These are phyloP conservation scores for Enteromius paludinosus DNA, from an alignment of 2,797 vertebrate species.

Conservation along the genomic window DNA sequence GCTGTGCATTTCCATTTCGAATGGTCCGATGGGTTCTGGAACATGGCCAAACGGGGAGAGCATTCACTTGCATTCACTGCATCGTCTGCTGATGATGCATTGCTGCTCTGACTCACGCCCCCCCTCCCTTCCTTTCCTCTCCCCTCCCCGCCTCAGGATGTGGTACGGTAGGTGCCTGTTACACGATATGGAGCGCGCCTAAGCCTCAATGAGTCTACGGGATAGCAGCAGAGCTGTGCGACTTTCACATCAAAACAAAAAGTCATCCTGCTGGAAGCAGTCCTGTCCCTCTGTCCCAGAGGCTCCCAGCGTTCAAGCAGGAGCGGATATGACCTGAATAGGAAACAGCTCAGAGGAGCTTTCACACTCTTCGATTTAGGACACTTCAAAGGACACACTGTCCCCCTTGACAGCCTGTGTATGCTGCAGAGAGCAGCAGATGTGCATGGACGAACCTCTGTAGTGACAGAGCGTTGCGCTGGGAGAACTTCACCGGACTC, in stretches of 20 bases:
- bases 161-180: slow-evolving; percentile 87
- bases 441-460: slow-evolving; percentile 70
- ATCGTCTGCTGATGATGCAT: slow-evolving; percentile 72
- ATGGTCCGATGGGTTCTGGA: slow-evolving; percentile 64
- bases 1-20: slow-evolving; percentile 70
- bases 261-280: slow-evolving; percentile 65
- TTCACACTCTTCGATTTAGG: slow-evolving; percentile 63
- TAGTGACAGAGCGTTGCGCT: slow-evolving; percentile 57
- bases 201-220: slow-evolving; percentile 74
- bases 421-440: slow-evolving; percentile 76
- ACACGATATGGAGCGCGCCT: slow-evolving; percentile 87
- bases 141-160: slow-evolving; percentile 66
- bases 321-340: slow-evolving; percentile 55
- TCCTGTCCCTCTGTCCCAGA: slow-evolving; percentile 58
- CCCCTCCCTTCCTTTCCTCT: slow-evolving; percentile 57
- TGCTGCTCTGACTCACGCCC: slow-evolving; percentile 63
- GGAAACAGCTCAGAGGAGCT: slow-evolving; percentile 32
- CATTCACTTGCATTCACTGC: slow-evolving; percentile 59
- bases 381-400: slow-evolving; percentile 65
- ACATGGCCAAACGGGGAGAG: slow-evolving; percentile 64
- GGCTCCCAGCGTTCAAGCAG: slow-evolving; percentile 53
- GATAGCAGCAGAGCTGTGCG: slow-evolving; percentile 67
- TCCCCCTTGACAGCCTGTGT: slow-evolving; percentile 68
- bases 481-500: slow-evolving; percentile 58
- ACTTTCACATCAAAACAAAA: slow-evolving; percentile 63